Base-by-base conservation (phyloP, 1,140 invertebrate genomes). In the Myzus persicae region DNA sequence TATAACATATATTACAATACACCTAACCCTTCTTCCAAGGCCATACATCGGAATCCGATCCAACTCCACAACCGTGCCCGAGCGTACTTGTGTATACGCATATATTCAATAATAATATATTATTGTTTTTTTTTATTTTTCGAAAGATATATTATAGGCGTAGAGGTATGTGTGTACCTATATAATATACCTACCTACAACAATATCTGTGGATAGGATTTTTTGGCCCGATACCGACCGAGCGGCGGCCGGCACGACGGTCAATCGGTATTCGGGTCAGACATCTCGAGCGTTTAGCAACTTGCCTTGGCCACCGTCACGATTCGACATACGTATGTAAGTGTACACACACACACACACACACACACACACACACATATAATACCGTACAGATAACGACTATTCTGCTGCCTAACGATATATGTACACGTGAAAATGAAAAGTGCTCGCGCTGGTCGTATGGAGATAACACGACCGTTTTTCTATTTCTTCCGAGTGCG, bases 231-330 rank as follows among this genome's bases (percentile, higher is more conserved):
- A 91, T 91, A 91, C 90, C 90, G 76, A 48, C 90, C 31, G n/a
- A 46, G n/a, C 59, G 90, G 67, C 67, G n/a, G 76, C 90, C 67
- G n/a, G 76, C 90, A 91, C 59, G 90, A 91, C 90, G 90, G 90
- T 81, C 90, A 91, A 91, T 91, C 38, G 90, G 90, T 91, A 91
- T 91, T 91, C 90, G 90, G 90, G 90, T 91, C 90, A 91, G 48
- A 81, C 90, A 46, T 91, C 67, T 91, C 31, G 90, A 76, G 44
- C 90, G 90, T 91, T 82, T 82, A 91, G 67, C 67, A 91, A 91
- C 90, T 91, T 36, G 67, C 90, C 90, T 91, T 91, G 90, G 90
- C 44, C 76, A 38, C 90, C 90, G 90, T 91, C 90, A 91, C 90
- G 90, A 91, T 36, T 91, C 90, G 36, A 67, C 90, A 31, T 42